Evolutionary conservation across 2,113 vertebrate genomes (phyloP).

Genomic region (Epinephelus moara): DNA sequence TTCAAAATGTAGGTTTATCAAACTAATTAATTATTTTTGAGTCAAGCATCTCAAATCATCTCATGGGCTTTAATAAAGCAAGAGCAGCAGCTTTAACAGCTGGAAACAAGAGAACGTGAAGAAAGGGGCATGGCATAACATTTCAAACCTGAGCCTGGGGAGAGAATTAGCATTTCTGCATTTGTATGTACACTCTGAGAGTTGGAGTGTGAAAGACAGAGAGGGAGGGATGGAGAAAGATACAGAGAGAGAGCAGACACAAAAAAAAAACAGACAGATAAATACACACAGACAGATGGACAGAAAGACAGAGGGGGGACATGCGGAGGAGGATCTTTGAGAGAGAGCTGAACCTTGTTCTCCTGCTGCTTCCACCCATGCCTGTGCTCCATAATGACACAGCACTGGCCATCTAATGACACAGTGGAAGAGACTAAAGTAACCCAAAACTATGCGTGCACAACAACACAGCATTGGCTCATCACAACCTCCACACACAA

Average conservation of each 20-base stretch:
- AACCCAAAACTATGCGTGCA: slow-evolving; percentile 53
- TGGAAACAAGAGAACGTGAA: slow-evolving; percentile 30
- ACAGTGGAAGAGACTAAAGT: slow-evolving; percentile 66
- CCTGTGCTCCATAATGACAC: slow-evolving; percentile 76
- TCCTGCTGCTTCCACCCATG: slow-evolving; percentile 78
- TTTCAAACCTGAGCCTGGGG: slow-evolving; percentile 34
- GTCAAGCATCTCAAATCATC: slow-evolving; percentile 1
- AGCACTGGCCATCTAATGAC: slow-evolving; percentile 75
- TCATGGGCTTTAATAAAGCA: slow-evolving; percentile 37
- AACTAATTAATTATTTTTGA: slow-evolving; percentile 33
- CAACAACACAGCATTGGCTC: slow-evolving; percentile 45
- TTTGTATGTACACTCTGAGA: slow-evolving; percentile 39
- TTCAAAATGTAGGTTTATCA: slow-evolving; percentile 21
- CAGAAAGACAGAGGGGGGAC: slow-evolving; percentile 56
- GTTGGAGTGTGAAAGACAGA: slow-evolving; percentile 27
- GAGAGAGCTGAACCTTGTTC: slow-evolving; percentile 67
- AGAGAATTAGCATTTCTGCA: slow-evolving; percentile 41
- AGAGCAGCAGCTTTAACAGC: slow-evolving; percentile 42
- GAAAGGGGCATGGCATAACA: slow-evolving; percentile 14
- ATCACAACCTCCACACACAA: slow-evolving; percentile 46
- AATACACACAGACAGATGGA: slow-evolving; percentile 54
- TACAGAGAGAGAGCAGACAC: background rate
- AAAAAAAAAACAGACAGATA: slow-evolving; percentile 47
- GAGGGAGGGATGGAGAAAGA: slow-evolving; percentile 1
- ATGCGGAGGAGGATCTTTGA: slow-evolving; percentile 71